A percentile compares a stretch with the other conserved stretches of the same genome.
phyloP scores from a whole-genome alignment of 1,140 invertebrate species.

The Temnothorax longispinosus region DNA sequence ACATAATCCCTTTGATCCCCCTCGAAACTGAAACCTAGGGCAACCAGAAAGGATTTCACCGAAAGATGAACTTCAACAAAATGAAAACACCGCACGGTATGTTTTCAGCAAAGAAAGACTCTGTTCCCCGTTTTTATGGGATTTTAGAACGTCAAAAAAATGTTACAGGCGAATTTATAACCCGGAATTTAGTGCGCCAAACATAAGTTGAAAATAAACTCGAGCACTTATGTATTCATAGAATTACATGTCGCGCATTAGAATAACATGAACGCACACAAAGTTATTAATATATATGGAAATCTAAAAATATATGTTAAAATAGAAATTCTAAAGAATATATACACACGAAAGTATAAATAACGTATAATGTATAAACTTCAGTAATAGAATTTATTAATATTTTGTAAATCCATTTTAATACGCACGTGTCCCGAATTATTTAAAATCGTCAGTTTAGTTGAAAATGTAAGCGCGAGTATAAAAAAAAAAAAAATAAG shows the following conservation, averaged over 20 bases:
- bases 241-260: neutral
- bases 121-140: neutral
- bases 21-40: conserved; percentile 9
- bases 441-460: neutral
- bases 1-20: conserved; percentile 55
- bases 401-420: too few species aligned
- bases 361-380: neutral
- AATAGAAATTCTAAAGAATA: conserved; percentile 2
- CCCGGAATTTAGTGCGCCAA: neutral
- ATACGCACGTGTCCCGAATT: neutral
- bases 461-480: neutral
- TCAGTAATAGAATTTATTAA: neutral
- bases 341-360: neutral
- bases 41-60: conserved; percentile 12
- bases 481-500: neutral
- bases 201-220: neutral
- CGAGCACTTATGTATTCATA: neutral
- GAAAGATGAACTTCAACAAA: conserved; percentile 3
- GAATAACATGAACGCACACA: neutral
- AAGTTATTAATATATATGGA: neutral
- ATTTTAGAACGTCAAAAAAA: neutral
- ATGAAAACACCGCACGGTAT: neutral
- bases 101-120: conserved; percentile 2
- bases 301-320: neutral
- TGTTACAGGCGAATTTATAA: conserved; percentile 20